Evolutionary conservation across 2,888 invertebrate genomes (phyloP), one percentile per base, ranked within the genome.

Genomic region (Acleris literana): DNA sequence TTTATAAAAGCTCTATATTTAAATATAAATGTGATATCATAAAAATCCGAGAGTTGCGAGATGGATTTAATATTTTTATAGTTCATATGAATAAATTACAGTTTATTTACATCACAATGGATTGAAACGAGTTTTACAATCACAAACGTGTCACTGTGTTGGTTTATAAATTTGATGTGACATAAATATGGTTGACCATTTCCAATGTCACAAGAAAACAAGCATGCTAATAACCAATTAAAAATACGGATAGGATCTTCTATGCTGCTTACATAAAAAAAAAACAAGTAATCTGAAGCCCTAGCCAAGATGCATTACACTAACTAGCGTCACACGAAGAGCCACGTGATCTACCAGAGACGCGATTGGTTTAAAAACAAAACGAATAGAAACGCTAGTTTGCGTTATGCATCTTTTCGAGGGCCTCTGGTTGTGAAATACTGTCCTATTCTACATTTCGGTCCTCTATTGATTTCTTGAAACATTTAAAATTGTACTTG

Each of bases 41-140:
- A 62, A 62, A 59, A 65, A 62, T 56, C 44, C 7, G 52, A 52
- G 52, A 57, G 57, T 18, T 48, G 56, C 33, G 57, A 62, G 60
- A 51, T 51, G 29, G 49, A 61, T 55, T 56, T 65, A 61, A 61
- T 65, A 61, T 65, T 57, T 66, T 57, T 62, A 61, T 53, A 57
- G 62, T 39, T 20, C 44, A 48, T 43, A 13, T 62, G 66, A 62
- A 66, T 66, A 66, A 62, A 62, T 66, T 62, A 64, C 57, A 52
- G 16, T 39, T 33, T 43, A 66, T 66, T 66, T 48, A 57, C 56
- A 66, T 66, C 17, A 66, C 66, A 66, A 66, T 62, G 55, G 61
- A 62, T 33, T 60, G 13, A 56, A 56, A 65, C 57, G 57, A 62
- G 61, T 62, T 66, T 44, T 57, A 66, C 51, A 46, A 57, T 62